Base-by-base conservation (phyloP, 2,113 vertebrate species). In the Heterochromis multidens region DNA sequence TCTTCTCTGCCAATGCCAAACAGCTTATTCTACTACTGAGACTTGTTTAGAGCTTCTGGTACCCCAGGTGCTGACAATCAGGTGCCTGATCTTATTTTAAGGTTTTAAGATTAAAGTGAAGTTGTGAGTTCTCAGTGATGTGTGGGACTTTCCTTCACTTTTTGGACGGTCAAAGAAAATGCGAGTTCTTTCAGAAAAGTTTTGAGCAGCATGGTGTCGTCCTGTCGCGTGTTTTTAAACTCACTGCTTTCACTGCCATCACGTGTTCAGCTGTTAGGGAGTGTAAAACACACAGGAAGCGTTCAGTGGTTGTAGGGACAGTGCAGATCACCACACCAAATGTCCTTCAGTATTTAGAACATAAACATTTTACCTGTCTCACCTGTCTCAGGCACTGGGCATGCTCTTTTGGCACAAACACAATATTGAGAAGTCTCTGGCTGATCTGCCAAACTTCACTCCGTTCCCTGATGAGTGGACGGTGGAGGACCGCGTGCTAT, bases 341-440 rank as follows among this genome's bases (percentile, higher is more conserved):
- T 27, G 5, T 46, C 67, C 67, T 72, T 29, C 9, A 72, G 40
- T 49, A 49, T 49, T 49, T 72, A 72, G 23, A 72, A 49, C 11
- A 10, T 19, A n/a, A 5, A 12, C 19, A 25, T 40, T 5, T 46
- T 12, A 23, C 21, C 52, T 54, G 46, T 35, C 43, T 31, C 40
- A 63, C 46, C 46, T 63, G 29, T 31, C 3, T 8, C 90, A 99
- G 98, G 98, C 98, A 46, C 96, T 99, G 61, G 98, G 98, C 59
- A 99, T 99, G 98, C 97, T 99, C 10, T 99, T 99, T 90, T 99
- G 98, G 98, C 98, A 99, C 95, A 98, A 99, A 90, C 98, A 99
- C 96, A 98, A 98, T 91, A 97, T 99, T 0, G 98, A 99, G 93
- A 98, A 99, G 76, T 99, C 98, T 81, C 89, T 99, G 96, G 98